phyloP scores from a whole-genome alignment of 1,140 invertebrate genomes.

The Anthonomus grandis region DNA sequence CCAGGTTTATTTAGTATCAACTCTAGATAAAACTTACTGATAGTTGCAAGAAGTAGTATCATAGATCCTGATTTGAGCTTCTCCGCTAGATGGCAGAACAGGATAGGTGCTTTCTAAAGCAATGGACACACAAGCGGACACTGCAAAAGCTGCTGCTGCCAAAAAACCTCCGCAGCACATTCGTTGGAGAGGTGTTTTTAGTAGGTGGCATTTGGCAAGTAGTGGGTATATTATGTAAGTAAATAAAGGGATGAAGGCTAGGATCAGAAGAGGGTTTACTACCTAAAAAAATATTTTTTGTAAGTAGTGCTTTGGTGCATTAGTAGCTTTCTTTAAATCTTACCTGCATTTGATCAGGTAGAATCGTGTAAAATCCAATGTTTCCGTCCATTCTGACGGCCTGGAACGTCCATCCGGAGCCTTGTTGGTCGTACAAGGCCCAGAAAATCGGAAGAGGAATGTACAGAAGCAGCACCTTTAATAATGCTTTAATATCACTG shows the following conservation, averaged over 20 bases:
- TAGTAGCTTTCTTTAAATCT: too few species aligned
- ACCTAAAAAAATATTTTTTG: conserved; percentile 48
- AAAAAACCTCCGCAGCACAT: conserved; percentile 80
- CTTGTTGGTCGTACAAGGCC: conserved; percentile 85
- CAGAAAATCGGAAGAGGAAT: conserved; percentile 86
- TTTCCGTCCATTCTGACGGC: conserved; percentile 84
- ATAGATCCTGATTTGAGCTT: conserved; percentile 67
- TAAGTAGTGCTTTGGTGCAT: too few species aligned
- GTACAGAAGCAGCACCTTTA: conserved; percentile 74
- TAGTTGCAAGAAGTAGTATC: conserved; percentile 51
- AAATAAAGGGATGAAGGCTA: conserved; percentile 85
- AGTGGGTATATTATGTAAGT: conserved; percentile 65
- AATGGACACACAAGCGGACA: conserved; percentile 62
- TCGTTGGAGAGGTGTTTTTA: conserved; percentile 69
- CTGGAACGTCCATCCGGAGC: conserved; percentile 94
- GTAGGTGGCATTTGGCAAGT: conserved; percentile 54
- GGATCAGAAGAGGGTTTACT: conserved; percentile 80
- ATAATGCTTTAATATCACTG: conserved; percentile 69
- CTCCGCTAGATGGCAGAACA: conserved; percentile 54
- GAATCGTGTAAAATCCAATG: conserved; percentile 64
- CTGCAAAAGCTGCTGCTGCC: conserved; percentile 78
- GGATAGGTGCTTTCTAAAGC: conserved; percentile 63
- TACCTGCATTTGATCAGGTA: conserved; percentile 85
- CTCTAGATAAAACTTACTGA: conserved; percentile 3
- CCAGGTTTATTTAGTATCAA: too few species aligned